phyloP scores from a whole-genome alignment of 2,797 vertebrate genomes.

The Sebastes minor region DNA sequence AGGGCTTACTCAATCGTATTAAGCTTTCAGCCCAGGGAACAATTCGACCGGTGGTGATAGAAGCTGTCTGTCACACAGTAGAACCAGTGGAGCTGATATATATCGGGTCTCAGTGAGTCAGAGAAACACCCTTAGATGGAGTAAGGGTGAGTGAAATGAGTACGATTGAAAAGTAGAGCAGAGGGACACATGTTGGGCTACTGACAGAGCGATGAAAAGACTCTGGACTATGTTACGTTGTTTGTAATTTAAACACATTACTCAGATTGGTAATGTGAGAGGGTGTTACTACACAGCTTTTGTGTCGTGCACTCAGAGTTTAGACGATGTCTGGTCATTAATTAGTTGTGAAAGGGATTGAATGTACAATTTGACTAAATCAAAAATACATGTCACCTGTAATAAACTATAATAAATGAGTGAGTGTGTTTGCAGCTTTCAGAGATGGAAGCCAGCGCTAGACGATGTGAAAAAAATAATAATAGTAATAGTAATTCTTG shows the following conservation, averaged over 20 bases:
- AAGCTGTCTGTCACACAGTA: conserved; percentile 23
- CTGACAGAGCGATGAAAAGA: neutral
- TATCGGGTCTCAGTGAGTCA: conserved; percentile 32
- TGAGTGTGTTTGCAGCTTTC: neutral
- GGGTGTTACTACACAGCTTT: conserved; percentile 16
- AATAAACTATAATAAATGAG: neutral
- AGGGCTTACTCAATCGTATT: conserved; percentile 48
- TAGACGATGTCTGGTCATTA: conserved; percentile 8
- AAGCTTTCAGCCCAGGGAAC: conserved; percentile 17
- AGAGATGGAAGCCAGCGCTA: neutral
- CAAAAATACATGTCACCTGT: neutral
- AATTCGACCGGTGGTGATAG: conserved; percentile 10
- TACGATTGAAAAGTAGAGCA: conserved; percentile 14
- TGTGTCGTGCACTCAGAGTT: conserved; percentile 7
- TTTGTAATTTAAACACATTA: conserved; percentile 32
- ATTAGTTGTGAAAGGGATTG: neutral
- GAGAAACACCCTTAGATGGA: conserved; percentile 37
- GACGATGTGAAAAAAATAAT: neutral
- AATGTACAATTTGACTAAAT: neutral
- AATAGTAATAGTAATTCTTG: neutral
- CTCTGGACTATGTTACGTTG: neutral
- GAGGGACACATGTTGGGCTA: neutral
- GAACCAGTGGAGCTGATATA: conserved; percentile 6
- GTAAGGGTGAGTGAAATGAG: conserved; percentile 19
- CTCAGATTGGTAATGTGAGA: conserved; percentile 48